Base-by-base conservation (phyloP, 2,113 vertebrate species). In the Thunnus maccoyii region DNA sequence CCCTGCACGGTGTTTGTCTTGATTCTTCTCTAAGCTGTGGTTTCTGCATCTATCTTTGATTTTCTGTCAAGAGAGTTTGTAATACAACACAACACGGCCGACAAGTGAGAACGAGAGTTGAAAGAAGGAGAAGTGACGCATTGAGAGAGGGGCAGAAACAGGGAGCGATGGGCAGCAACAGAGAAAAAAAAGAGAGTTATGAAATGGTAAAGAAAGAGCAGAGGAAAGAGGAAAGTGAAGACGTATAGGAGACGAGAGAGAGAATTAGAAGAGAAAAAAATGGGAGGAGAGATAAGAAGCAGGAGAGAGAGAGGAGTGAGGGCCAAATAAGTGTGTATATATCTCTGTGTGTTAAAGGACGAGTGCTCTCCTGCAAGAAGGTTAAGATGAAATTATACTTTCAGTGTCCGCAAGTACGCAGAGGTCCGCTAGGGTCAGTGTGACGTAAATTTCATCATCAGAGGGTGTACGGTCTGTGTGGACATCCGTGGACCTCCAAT, bases 41-140 rank as follows among this genome's bases (percentile, higher is more conserved):
- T 80, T 80, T 76, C 65, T 82, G 72, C 68, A 69, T 85, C 69
- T 83, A 64, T 52, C 80, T 91, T 91, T 91, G 80, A 88, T 84
- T 89, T 86, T 70, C 80, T 86, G 86, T 76, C 75, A 84, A 36
- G 76, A 83, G 78, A 79, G 80, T 68, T 76, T 86, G 83, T 85
- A 89, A 76, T 72, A 86, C 79, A 74, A 57, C 80, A 55, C 18
- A 66, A 69, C 66, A 60, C 27, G 15, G 77, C 67, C 1, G 16
- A 73, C 70, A 51, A 36, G 47, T 72, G 83, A 61, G 64, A 56
- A 0, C 1, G 7, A n/a, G 20, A 25, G 58, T 10, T 17, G 18
- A 64, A 20, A 72, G 25, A 50, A 20, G 36, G 41, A 56, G 80
- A 60, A n/a, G 15, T 2, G 16, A 44, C 17, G 48, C 60, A 20